Conservation (phyloP, 1,140 invertebrate species). For the Pomacea maculata region DNA sequence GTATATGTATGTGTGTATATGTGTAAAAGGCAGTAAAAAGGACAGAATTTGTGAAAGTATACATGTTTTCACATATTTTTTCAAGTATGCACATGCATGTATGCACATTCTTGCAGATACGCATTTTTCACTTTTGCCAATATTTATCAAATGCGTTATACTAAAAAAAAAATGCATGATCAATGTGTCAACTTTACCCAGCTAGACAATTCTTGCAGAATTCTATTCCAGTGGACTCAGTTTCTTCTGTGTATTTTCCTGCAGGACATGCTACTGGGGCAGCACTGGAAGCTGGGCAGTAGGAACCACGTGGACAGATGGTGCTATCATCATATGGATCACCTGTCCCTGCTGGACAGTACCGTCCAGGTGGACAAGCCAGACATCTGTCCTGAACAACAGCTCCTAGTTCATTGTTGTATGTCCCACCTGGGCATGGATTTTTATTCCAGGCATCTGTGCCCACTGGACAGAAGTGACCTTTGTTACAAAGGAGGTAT, state of each 20-base stretch:
- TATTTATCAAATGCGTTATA: no score
- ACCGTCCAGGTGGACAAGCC: constrained; percentile 51
- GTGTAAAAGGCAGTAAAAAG: no score
- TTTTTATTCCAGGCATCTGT: constrained; percentile 51
- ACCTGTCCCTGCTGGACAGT: constrained; percentile 52
- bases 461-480: constrained; percentile 49
- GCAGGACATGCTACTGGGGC: constrained; percentile 48
- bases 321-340: constrained; percentile 48
- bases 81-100: no score
- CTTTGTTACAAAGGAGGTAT: constrained; percentile 50
- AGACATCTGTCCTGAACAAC: constrained; percentile 42
- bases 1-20: no score
- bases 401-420: constrained; percentile 44
- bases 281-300: constrained; percentile 43
- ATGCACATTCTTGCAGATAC: no score
- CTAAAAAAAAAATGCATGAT: no score
- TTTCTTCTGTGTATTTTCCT: constrained; percentile 60
- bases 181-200: neutral
- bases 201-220: constrained; percentile 46
- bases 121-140: no score
- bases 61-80: no score
- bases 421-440: constrained; percentile 53
- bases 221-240: constrained; percentile 44
- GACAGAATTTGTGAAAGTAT: no score
- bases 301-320: constrained; percentile 52